phyloP scores from a whole-genome alignment of 2,113 vertebrate species.

The Engraulis encrasicolus region DNA sequence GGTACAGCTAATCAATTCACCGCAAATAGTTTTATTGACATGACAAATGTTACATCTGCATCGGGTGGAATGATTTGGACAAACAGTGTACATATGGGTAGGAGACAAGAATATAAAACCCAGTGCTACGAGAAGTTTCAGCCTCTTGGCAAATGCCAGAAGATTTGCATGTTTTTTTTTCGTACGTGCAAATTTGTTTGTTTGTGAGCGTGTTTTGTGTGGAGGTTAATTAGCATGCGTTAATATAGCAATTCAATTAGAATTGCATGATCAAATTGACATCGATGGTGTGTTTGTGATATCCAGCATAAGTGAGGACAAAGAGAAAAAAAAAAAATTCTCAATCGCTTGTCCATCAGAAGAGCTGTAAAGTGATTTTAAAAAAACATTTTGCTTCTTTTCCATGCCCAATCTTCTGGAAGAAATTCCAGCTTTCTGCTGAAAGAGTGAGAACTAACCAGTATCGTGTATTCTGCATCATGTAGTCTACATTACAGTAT shows the following conservation, averaged over 20 bases:
- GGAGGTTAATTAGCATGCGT: too few species aligned
- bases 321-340: background rate
- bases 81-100: constrained; percentile 46
- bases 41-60: constrained; percentile 69
- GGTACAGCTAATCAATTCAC: constrained; percentile 63
- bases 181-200: background rate
- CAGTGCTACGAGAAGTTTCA: background rate
- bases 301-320: background rate
- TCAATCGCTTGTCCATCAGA: background rate
- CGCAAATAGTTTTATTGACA: constrained; percentile 75
- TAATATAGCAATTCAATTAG: too few species aligned
- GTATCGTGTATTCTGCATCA: background rate
- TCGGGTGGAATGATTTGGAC: constrained; percentile 57
- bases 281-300: too few species aligned
- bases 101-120: constrained; percentile 14
- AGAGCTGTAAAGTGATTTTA: background rate
- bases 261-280: too few species aligned
- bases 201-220: background rate
- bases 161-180: background rate
- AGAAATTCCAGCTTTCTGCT: constrained; percentile 22
- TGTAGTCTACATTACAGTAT: background rate
- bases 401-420: constrained; percentile 15
- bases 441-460: background rate
- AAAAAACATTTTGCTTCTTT: constrained; percentile 21
- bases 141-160: background rate